Conservation (phyloP, 2,888 invertebrate species). For the Noctua janthe region DNA sequence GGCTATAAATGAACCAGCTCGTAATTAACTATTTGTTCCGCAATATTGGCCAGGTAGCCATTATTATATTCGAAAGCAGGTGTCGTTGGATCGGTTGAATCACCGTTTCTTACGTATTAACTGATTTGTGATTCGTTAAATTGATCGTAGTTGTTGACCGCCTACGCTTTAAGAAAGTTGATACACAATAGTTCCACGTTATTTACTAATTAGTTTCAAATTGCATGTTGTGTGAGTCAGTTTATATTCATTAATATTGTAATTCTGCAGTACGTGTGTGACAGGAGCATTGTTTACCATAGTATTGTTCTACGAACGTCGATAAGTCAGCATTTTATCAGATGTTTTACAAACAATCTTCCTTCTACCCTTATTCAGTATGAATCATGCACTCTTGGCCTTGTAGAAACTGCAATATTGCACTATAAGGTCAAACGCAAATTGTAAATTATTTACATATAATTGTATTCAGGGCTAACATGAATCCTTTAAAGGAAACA, state of each 20-base stretch:
- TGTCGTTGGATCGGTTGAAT: conserved; percentile 81
- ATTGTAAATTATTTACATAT: conserved; percentile 67
- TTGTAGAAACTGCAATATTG: conserved; percentile 72
- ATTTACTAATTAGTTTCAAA: conserved; percentile 55
- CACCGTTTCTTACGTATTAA: conserved; percentile 71
- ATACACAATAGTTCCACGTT: conserved; percentile 61
- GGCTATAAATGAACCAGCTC: conserved; percentile 83
- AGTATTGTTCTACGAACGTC: conserved; percentile 41
- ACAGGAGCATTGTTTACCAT: conserved; percentile 56
- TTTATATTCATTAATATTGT: conserved; percentile 47
- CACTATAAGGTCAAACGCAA: conserved; percentile 71
- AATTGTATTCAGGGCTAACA: conserved; percentile 81
- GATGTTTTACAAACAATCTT: conserved; percentile 46
- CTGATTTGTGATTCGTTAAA: conserved; percentile 65
- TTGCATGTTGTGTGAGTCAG: conserved; percentile 56
- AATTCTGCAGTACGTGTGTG: conserved; percentile 38
- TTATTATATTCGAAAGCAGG: conserved; percentile 73
- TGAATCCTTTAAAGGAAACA: conserved; percentile 76
- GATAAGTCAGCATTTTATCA: conserved; percentile 6
- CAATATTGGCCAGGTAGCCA: conserved; percentile 77
- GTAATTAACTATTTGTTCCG: conserved; percentile 82
- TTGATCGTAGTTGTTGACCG: conserved; percentile 66
- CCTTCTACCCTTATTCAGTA: conserved; percentile 31
- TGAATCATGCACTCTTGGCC: conserved; percentile 67
- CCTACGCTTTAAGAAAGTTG: conserved; percentile 78